Conservation (phyloP, 2,797 vertebrate species). For the Myiothlypis coronata region DNA sequence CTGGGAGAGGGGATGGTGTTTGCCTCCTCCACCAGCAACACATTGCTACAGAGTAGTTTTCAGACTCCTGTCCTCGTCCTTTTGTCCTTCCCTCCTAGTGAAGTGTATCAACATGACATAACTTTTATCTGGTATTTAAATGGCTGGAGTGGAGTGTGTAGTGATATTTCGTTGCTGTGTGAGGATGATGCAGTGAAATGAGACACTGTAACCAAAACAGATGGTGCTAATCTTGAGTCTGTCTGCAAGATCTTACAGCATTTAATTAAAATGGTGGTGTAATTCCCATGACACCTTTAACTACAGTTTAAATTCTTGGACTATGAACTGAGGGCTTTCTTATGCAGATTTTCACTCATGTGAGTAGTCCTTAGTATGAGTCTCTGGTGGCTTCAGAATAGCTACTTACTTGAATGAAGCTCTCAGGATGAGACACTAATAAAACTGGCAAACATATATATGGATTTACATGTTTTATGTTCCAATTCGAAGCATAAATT, state of each 20-base stretch:
- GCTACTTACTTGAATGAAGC: conserved; percentile 36
- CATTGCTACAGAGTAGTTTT: background rate
- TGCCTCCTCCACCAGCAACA: background rate
- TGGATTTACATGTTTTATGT: background rate
- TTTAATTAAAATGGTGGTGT: conserved; percentile 70
- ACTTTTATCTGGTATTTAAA: conserved; percentile 22
- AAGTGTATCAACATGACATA: background rate
- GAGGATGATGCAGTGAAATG: conserved; percentile 38
- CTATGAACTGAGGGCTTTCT: conserved; percentile 56
- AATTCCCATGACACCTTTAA: conserved; percentile 65
- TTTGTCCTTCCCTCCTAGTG: background rate
- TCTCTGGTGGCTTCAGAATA: conserved; percentile 34
- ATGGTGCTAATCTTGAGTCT: conserved; percentile 70
- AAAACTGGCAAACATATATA: background rate
- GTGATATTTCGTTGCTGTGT: conserved; percentile 37
- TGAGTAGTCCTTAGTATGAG: conserved; percentile 9
- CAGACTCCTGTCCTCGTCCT: background rate
- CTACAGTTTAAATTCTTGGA: conserved; percentile 60
- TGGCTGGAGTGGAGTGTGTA: conserved; percentile 19
- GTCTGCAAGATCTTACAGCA: conserved; percentile 59
- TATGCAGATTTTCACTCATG: conserved; percentile 40
- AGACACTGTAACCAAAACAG: conserved; percentile 60
- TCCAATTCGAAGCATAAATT: background rate
- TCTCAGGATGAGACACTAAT: background rate
- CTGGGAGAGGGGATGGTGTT: background rate